Base-by-base conservation (phyloP, 2,888 invertebrate genomes). In the Apocheima hispidaria region DNA sequence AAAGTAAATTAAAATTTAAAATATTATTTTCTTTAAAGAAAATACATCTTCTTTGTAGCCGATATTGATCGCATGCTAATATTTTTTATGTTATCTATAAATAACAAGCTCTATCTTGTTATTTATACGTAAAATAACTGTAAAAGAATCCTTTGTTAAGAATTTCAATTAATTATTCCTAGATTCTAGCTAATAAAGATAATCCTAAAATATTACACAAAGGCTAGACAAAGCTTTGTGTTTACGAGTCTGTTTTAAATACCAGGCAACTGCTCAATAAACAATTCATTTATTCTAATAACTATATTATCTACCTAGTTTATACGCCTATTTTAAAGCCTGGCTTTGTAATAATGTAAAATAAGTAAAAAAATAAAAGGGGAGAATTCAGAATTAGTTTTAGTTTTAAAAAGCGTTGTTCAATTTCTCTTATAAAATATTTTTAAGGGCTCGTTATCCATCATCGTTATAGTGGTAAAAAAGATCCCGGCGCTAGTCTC, bases 151-250 rank as follows among this genome's bases (percentile, higher is more conserved):
- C 38, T 28, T 38, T 38, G 38, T 51, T 16, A 30, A 28, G 38
- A 12, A 26, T 16, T 38, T 40, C 40, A 40, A 41, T 28, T 40
- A 40, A 30, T 51, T 51, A 28, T 30, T 26, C n/a, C 51, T 40
- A 51, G 40, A 40, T 20, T 51, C 38, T 40, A 41, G 38, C 38
- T 41, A 51, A 26, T 40, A 38, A 40, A 51, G 5, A n/a, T 51
- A 51, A 51, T 51, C 38, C 40, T 51, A 40, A 20, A 40, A 28
- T 51, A 40, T 6, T 20, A 38, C 4, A 40, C 40, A 51, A 51
- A 51, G 51, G 20, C 23, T 40, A 26, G 40, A 38, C 28, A 46
- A 23, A 26, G 51, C 40, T 38, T 49, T 41, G 28, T 51, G 28
- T 40, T 40, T 20, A 40, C 20, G 20, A 28, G n/a, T 30, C 40